Evolutionary conservation across 2,113 vertebrate species (phyloP).

Genomic region (Thamnaconus septentrionalis): DNA sequence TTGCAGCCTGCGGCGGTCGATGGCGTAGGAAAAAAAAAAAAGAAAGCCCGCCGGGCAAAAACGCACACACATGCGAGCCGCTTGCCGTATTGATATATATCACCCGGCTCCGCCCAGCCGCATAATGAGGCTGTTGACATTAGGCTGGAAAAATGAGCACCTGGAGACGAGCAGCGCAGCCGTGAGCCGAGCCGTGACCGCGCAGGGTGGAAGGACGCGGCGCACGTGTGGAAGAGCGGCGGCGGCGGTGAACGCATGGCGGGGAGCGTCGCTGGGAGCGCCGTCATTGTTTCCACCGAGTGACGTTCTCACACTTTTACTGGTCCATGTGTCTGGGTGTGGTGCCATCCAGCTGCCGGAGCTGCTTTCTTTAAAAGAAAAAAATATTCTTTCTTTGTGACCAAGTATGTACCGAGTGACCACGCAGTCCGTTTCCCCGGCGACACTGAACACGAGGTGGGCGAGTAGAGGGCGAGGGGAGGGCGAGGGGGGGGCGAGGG

Average conservation of each 20-base stretch:
- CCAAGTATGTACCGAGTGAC: constrained; percentile 27
- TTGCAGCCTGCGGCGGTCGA: constrained; percentile 9
- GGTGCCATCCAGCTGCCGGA: constrained; percentile 62
- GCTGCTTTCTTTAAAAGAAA: not conserved
- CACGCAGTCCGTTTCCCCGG: constrained; percentile 32
- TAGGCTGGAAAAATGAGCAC: constrained; percentile 43
- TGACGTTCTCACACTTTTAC: constrained; percentile 63
- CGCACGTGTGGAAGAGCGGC: constrained; percentile 35
- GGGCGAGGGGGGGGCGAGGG: constrained; percentile 6
- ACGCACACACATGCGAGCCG: constrained; percentile 24
- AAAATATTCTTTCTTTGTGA: constrained; percentile 22
- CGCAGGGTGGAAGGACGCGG: constrained; percentile 48
- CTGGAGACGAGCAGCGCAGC: constrained; percentile 41
- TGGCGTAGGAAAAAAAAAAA: no score
- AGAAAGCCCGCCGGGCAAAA: constrained; percentile 3
- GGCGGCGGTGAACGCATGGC: constrained; percentile 38
- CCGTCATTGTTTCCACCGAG: constrained; percentile 69
- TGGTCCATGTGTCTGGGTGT: constrained; percentile 64
- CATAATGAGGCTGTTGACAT: constrained; percentile 52
- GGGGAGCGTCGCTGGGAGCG: constrained; percentile 25
- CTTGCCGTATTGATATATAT: constrained; percentile 46
- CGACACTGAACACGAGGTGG: constrained; percentile 35
- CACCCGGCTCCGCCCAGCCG: constrained; percentile 43
- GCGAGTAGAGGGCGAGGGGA: constrained; percentile 30
- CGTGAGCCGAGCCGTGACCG: constrained; percentile 38